Conservation (phyloP, 2,797 vertebrate genomes). For the Coracias cyanogaster region DNA sequence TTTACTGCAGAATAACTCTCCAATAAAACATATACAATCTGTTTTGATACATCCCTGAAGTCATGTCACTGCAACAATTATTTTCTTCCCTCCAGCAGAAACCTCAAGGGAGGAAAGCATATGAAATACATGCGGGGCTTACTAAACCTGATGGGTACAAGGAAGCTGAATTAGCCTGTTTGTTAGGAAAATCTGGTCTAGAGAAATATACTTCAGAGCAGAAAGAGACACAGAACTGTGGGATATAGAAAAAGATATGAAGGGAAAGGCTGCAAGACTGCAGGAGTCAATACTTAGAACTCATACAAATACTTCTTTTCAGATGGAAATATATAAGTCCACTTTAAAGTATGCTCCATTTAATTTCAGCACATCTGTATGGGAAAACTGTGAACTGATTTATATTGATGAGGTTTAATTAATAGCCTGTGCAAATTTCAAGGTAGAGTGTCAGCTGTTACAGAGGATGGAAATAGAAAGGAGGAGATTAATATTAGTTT, state of each 20-base stretch:
- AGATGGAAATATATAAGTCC: background rate
- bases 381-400: slow-evolving; percentile 6
- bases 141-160: slow-evolving; percentile 23
- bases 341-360: background rate
- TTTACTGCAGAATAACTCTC: slow-evolving; percentile 46
- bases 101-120: slow-evolving; percentile 34
- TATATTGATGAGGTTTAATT: background rate
- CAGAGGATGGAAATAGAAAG: background rate
- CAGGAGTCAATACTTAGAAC: background rate
- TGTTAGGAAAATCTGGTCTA: background rate
- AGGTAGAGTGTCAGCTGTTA: background rate
- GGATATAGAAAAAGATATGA: background rate
- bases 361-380: background rate
- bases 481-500: background rate
- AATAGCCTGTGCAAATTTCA: slow-evolving; percentile 19
- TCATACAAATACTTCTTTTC: background rate
- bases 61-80: slow-evolving; percentile 51
- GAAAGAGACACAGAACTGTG: background rate
- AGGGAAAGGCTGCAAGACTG: slow-evolving; percentile 2
- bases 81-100: slow-evolving; percentile 44
- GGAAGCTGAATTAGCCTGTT: slow-evolving; percentile 35
- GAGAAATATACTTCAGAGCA: background rate
- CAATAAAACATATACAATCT: slow-evolving; percentile 46
- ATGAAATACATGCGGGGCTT: slow-evolving; percentile 24
- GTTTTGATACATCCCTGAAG: slow-evolving; percentile 63